phyloP scores from a whole-genome alignment of 2,888 invertebrate genomes.

The Diarsia brunnea region DNA sequence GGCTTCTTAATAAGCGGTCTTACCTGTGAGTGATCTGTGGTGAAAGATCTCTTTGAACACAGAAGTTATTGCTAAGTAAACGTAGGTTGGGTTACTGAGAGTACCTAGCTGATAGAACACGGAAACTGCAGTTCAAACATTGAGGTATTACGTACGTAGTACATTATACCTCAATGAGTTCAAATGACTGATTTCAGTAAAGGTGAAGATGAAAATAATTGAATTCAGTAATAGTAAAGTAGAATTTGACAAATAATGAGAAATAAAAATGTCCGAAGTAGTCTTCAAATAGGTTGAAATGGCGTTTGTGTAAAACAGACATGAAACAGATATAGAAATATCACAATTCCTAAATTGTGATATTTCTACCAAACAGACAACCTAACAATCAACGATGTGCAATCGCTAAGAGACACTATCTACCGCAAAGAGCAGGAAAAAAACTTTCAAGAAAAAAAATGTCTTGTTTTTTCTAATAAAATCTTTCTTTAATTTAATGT shows the following conservation, averaged over 20 bases:
- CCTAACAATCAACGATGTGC: neutral
- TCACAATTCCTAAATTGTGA: neutral
- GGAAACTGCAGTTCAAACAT: neutral
- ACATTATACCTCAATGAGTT: no score
- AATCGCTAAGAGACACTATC: no score
- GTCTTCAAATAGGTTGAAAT: neutral
- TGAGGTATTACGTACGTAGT: no score
- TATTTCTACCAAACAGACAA: neutral
- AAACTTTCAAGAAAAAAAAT: neutral
- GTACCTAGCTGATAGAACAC: neutral
- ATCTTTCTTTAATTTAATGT: no score
- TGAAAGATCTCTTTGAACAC: constrained; percentile 49
- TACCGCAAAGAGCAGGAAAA: neutral
- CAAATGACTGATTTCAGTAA: neutral
- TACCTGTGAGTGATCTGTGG: constrained; percentile 2
- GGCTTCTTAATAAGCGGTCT: neutral
- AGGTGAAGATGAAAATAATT: neutral
- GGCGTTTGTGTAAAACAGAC: neutral
- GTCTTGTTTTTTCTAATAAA: neutral
- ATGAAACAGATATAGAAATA: neutral
- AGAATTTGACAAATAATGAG: neutral
- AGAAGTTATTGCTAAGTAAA: constrained; percentile 22
- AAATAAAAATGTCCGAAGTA: neutral
- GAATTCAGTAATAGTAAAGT: neutral
- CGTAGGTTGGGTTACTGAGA: neutral